Evolutionary conservation across 2,113 vertebrate genomes (phyloP).

Genomic region (Oophaga pumilio): DNA sequence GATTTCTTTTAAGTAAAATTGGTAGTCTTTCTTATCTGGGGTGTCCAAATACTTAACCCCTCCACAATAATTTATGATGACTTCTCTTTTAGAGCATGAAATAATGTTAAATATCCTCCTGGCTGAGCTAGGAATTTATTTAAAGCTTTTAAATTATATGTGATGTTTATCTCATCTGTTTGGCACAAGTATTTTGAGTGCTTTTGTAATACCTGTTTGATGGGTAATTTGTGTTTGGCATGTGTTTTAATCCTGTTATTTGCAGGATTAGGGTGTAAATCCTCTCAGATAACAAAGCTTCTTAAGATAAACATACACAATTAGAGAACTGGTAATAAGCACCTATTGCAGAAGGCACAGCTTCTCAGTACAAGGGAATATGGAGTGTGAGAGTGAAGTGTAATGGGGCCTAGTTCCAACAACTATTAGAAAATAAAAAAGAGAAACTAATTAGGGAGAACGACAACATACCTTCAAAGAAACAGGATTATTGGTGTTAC

Average conservation of each 20-base stretch:
- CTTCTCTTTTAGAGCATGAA: background rate
- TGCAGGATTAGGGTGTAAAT: conserved; percentile 67
- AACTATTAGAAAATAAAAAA: background rate
- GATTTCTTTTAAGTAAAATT: background rate
- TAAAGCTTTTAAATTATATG: background rate
- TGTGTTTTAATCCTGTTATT: conserved; percentile 70
- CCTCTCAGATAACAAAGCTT: conserved; percentile 61
- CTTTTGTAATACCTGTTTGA: conserved; percentile 5
- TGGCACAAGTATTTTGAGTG: background rate
- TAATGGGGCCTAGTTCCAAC: conserved; percentile 30
- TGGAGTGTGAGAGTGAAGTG: conserved; percentile 48
- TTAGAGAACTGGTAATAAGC: conserved; percentile 69
- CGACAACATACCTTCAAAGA: background rate
- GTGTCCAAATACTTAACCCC: background rate
- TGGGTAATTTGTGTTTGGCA: conserved; percentile 41
- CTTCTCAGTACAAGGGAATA: background rate
- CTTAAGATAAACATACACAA: conserved; percentile 71
- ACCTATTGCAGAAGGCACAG: conserved; percentile 56
- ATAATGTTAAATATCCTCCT: background rate
- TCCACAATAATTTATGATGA: background rate
- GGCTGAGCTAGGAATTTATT: background rate
- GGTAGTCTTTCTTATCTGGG: background rate
- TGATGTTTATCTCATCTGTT: background rate
- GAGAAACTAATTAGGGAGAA: background rate
- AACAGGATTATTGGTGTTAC: background rate